Base-by-base conservation (phyloP, 2,888 invertebrate genomes). In the Omphaloscelis lunosa region DNA sequence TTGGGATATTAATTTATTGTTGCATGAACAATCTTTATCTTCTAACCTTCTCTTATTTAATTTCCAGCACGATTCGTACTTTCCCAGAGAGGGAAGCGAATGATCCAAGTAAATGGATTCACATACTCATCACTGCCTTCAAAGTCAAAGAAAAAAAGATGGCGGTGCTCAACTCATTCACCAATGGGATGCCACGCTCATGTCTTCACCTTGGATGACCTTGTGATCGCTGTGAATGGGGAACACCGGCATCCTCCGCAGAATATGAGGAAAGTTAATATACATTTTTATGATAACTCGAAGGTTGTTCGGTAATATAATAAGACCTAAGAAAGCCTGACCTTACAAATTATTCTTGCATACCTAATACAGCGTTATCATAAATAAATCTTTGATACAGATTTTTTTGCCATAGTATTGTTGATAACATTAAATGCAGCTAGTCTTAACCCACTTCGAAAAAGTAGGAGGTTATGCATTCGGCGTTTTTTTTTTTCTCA, bases 151-250 rank as follows among this genome's bases (percentile, higher is more conserved):
- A 89, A 76, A 29, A 86, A 63, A 7, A 81, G 89, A 48, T 93
- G 93, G 93, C 74, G 86, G 0, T 93, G 93, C 75, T 92, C 92
- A 0, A 92, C 92, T 0, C 91, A 93, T 58, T 84, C 87, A 12
- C 84, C 82, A 23, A 77, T 72, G 6, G 90, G 91, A 0, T 93
- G 93, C 66, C 83, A 82, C 15, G 93, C 93, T 0, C 76, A 84
- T 6, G 72, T 93, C 1, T 66, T 86, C 39, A 93, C 93, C 0
- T 65, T 86, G 0, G 69, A 88, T 23, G 83, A 87, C 15, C 8
- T 58, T 45, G 68, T 88, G 0, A 39, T 85, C 15, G 70, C 66
- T n/a, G 66, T 81, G 1, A 63, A 70, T 11, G 86, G 72, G 0
- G 11, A 65, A 23, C 88, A 87, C 27, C 70, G 59, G 11, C 87